Evolutionary conservation across 2,113 vertebrate species (phyloP), one percentile per base, ranked within the genome.

Genomic region (Irena cyanogastra): DNA sequence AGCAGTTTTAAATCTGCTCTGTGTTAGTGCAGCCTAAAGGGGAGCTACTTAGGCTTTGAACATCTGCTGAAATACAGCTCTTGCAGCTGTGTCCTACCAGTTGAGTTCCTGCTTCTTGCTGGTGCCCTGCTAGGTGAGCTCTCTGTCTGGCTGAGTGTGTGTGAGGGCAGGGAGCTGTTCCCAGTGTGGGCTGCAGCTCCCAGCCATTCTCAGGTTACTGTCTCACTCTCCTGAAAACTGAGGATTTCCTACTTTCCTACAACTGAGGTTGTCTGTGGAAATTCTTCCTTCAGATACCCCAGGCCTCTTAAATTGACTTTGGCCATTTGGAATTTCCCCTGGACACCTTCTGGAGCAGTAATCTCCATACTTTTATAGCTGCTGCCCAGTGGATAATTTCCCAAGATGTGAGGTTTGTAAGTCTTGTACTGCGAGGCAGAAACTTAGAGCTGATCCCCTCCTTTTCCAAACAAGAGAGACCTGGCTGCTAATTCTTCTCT

Each of bases 381-480:
- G 50, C 66, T 13, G 8, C 82, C 76, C 24, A 64, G 78, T 14
- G 76, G 76, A 61, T 70, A 78, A 81, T 88, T 94, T 83, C 53
- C 87, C 61, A 65, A 47, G 45, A 52, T 85, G 24, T 18, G 45
- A 72, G 63, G 37, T 44, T 92, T 76, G 37, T 84, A 57, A 82
- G 53, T 72, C 66, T 76, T 87, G 78, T 75, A 61, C 75, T 80
- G 59, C 16, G 37, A 96, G 82, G 82, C 66, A 91, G 83, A 90
- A 96, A 65, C 42, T 44, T 26, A 19, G 22, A 93, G 63, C 63
- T 94, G 90, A 94, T 94, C 75, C 75, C 26, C 28, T 91, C 74
- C 41, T 93, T 75, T 84, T 84, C 82, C 76, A 85, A 95, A 90
- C n/a, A 64, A 56, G 75, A 72, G 80, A 90, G 82, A 88, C 53